Base-by-base conservation (phyloP, 1,140 invertebrate genomes). In the Pogonomyrmex barbatus region DNA sequence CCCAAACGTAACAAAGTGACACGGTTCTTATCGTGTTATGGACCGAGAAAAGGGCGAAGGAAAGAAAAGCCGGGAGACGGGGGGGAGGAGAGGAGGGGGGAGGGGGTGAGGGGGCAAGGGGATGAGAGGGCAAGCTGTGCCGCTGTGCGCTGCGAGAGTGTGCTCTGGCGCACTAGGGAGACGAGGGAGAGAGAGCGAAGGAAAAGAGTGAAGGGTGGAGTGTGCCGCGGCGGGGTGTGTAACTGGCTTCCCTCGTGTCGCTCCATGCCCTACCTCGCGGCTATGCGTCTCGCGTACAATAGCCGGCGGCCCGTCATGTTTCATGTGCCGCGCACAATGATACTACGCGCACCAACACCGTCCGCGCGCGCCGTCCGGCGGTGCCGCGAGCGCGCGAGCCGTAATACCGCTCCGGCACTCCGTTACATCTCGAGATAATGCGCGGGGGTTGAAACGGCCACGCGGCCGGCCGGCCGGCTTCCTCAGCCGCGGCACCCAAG, bases 21-120 rank as follows among this genome's bases (percentile, higher is more conserved):
- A 93, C 85, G 93, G 92, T 94, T 94, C 94, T 95, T 95, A 95
- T 95, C 94, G 92, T 93, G 93, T 94, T 94, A 94, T 92, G 90
- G 85, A 71, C 87, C 91, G 54, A 76, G 88, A 88, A 81, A 88
- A 81, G 87, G 84, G 63, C 85, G 45, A 75, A 45, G 30, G 36
- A 68, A 30, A 83, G n/a, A 52, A 56, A 62, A 45, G 81, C 50
- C 75, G 75, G 54, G 30, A 33, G 52, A 4, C 6, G 36, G 4
- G 9, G 10, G 24, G 0, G 8, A 6, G 24, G 24, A 24, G 8
- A 6, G 24, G 4, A 6, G 10, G 30, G n/a, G 54, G 24, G 14
- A 17, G 65, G 8, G 47, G 33, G 24, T 24, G 30, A 33, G 67
- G 33, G 39, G 12, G 60, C 14, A 24, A 24, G 58, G 39, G 52